Evolutionary conservation across 2,888 invertebrate species (phyloP).

Genomic region (Phortica magna): DNA sequence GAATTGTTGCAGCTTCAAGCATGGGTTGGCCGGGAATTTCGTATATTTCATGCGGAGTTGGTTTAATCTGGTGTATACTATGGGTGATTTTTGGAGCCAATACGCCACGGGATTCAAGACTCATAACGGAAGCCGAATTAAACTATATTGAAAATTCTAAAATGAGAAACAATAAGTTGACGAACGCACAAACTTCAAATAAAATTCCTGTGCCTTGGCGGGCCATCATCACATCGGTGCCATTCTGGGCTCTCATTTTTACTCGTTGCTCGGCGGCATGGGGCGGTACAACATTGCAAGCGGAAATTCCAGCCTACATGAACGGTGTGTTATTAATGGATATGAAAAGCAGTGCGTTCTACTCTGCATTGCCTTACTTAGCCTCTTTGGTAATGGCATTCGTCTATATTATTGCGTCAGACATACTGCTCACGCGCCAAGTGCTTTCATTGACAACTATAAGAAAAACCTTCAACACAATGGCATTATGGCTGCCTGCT

Average conservation of each 20-base stretch:
- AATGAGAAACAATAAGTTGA: slow-evolving; percentile 48
- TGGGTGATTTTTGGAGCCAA: slow-evolving; percentile 82
- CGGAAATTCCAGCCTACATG: slow-evolving; percentile 85
- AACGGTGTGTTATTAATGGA: slow-evolving; percentile 81
- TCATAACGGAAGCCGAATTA: slow-evolving; percentile 80
- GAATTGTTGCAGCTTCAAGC: slow-evolving; percentile 81
- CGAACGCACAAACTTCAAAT: slow-evolving; percentile 31
- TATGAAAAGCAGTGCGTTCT: slow-evolving; percentile 80
- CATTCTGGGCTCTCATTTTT: slow-evolving; percentile 81
- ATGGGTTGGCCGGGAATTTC: slow-evolving; percentile 85
- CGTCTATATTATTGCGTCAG: slow-evolving; percentile 77
- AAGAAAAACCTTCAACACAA: slow-evolving; percentile 67
- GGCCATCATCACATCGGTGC: slow-evolving; percentile 82
- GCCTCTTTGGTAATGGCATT: slow-evolving; percentile 80
- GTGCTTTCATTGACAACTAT: slow-evolving; percentile 73
- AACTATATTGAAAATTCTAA: slow-evolving; percentile 81
- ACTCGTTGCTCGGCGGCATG: slow-evolving; percentile 84
- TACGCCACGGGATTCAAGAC: slow-evolving; percentile 80
- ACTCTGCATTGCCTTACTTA: slow-evolving; percentile 80
- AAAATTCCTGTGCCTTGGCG: slow-evolving; percentile 82
- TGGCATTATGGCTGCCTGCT: slow-evolving; percentile 79
- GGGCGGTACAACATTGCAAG: slow-evolving; percentile 85
- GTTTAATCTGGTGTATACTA: slow-evolving; percentile 79
- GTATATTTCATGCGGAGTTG: slow-evolving; percentile 80
- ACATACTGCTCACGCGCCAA: slow-evolving; percentile 76